Base-by-base conservation (phyloP, 2,888 invertebrate genomes). In the Chymomyza procnemis region DNA sequence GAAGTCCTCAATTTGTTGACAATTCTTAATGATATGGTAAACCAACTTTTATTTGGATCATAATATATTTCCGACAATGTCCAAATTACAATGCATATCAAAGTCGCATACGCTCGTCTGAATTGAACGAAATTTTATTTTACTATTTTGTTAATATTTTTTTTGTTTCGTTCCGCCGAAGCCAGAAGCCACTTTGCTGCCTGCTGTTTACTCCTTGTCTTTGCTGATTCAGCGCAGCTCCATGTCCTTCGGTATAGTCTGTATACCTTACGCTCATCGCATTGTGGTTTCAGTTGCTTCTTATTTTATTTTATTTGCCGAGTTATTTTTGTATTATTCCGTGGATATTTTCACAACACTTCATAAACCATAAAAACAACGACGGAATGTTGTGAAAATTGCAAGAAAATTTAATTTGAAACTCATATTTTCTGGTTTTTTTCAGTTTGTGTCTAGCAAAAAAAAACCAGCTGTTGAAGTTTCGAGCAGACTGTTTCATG, bases 291-390 rank as follows among this genome's bases (percentile, higher is more conserved):
- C 60, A 64, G 21, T 14, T 55, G 59, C 41, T 62, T 63, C 30
- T 12, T 68, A 48, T 61, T 60, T 8, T 61, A 50, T 65, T 59
- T 61, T 62, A 19, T 68, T 54, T 52, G 61, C 21, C 21, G 70
- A 73, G 72, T 67, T 74, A 68, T 76, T 76, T 76, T 76, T 69
- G 67, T 72, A 66, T 73, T 73, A 79, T 74, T 77, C 74, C 79
- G 79, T 70, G 66, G 76, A 82, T 84, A 82, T 82, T 82, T 80
- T 73, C 61, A 68, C 76, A 82, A 80, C 83, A 84, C 83, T 84
- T 82, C 80, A 85, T 84, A 85, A 85, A 78, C 85, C 83, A 83
- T 79, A 79, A 85, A 78, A 79, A 64, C 73, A 75, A 61, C 71
- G 74, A 68, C 64, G 4, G 69, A 71, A 76, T 78, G 71, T 78